These are phyloP conservation scores for Toxotes lorentzi DNA, from an alignment of 2,797 vertebrate genomes.

Conservation along the genomic window DNA sequence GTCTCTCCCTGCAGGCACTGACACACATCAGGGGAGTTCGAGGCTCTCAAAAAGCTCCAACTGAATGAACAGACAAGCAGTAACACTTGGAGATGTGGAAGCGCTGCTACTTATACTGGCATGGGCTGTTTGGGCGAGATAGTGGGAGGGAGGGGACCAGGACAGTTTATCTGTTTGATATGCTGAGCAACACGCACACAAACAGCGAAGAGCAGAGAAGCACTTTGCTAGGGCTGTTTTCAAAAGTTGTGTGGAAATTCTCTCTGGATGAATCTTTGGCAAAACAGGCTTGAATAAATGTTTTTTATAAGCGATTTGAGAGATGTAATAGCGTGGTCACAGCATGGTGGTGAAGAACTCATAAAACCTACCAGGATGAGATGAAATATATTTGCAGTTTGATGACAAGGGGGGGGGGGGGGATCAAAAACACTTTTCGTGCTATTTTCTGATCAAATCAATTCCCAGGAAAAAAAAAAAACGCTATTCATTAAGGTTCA, in stretches of 20 bases:
- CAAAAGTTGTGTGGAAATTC: conserved; percentile 51
- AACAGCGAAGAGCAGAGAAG: conserved; percentile 54
- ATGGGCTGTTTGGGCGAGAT: conserved; percentile 80
- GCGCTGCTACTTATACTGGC: conserved; percentile 77
- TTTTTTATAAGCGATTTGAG: conserved; percentile 48
- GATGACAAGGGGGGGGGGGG: conserved; percentile 27
- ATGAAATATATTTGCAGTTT: conserved; percentile 55
- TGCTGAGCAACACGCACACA: conserved; percentile 72
- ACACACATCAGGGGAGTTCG: conserved; percentile 75
- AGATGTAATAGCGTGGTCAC: conserved; percentile 46
- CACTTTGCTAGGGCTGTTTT: conserved; percentile 58
- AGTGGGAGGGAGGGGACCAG: conserved; percentile 64
- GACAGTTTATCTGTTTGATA: conserved; percentile 72
- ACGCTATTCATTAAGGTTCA: conserved; percentile 44
- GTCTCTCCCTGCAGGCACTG: conserved; percentile 72
- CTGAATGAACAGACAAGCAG: conserved; percentile 89
- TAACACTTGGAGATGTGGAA: conserved; percentile 85
- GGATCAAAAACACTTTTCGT: conserved; percentile 28
- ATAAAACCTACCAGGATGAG: conserved; percentile 60
- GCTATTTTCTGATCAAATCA: conserved; percentile 32
- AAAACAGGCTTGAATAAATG: conserved; percentile 64
- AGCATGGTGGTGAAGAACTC: conserved; percentile 61
- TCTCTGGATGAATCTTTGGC: conserved; percentile 40
- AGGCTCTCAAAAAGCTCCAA: conserved; percentile 83
- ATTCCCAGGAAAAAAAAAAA: conserved; percentile 39